Conservation (phyloP, 2,113 vertebrate genomes). For the Cariama cristata region DNA sequence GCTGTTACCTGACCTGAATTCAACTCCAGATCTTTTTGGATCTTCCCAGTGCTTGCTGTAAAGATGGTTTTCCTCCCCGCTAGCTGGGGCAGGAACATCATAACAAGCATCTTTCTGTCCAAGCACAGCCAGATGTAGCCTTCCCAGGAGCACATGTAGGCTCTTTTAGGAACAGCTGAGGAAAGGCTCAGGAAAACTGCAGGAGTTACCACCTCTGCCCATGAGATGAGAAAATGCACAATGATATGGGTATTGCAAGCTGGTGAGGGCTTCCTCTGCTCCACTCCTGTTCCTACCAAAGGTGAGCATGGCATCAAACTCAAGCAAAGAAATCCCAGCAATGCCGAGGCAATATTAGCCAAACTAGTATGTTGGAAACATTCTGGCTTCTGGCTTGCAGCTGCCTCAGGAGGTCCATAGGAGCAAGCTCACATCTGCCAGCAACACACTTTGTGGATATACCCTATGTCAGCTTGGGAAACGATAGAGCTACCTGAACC, state of each 20-base stretch:
- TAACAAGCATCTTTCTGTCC: not conserved
- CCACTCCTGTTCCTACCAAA: not conserved
- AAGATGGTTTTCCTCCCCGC: not conserved
- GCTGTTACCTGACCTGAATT: slow-evolving; percentile 48
- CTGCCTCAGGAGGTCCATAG: not conserved
- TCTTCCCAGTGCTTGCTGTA: not conserved
- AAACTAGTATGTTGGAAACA: not conserved
- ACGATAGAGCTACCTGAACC: not conserved
- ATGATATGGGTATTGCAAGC: not conserved
- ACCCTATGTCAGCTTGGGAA: not conserved
- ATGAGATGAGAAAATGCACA: not conserved
- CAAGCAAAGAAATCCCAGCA: not conserved
- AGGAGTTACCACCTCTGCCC: not conserved
- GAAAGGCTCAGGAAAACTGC: not conserved
- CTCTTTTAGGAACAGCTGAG: not conserved
- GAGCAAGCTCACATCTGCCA: not conserved
- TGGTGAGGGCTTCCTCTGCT: not conserved
- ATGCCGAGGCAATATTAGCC: not conserved
- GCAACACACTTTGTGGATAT: not conserved
- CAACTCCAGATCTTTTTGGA: slow-evolving; percentile 6
- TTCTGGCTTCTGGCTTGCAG: not conserved
- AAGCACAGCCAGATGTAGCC: not conserved
- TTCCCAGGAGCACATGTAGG: not conserved
- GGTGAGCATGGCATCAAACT: not conserved
- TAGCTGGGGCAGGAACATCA: not conserved